These are phyloP conservation scores for Raja brachyura DNA, from an alignment of 2,113 vertebrate species.

Conservation along the genomic window DNA sequence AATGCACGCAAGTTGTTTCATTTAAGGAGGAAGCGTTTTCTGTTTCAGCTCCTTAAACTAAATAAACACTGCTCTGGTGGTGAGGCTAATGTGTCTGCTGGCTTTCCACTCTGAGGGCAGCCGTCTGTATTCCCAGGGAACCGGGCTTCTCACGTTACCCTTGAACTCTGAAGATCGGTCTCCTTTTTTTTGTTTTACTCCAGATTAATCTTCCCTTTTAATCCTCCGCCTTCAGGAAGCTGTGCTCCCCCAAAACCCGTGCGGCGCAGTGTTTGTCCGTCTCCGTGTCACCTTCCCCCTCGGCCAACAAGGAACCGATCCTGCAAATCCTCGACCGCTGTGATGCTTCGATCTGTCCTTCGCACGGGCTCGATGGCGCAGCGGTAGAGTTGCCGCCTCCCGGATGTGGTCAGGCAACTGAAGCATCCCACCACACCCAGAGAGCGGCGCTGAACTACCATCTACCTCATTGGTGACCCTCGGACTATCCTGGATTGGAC, in stretches of 20 bases:
- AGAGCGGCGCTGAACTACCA: too few species aligned
- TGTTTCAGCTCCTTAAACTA: constrained; percentile 50
- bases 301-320: too few species aligned
- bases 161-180: constrained; percentile 49
- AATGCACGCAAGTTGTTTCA: not conserved
- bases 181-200: constrained; percentile 56
- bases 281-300: too few species aligned
- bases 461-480: too few species aligned
- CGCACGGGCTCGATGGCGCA: too few species aligned
- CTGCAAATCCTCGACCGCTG: too few species aligned
- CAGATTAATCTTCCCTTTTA: constrained; percentile 74
- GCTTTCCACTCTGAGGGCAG: constrained; percentile 52
- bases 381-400: too few species aligned
- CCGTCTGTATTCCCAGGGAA: constrained; percentile 55
- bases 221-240: constrained; percentile 69
- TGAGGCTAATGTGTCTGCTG: constrained; percentile 54
- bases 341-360: too few species aligned
- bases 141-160: constrained; percentile 59
- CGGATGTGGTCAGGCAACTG: too few species aligned
- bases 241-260: constrained; percentile 52
- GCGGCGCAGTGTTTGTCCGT: too few species aligned
- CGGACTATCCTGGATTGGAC: too few species aligned
- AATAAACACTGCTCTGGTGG: constrained; percentile 50
- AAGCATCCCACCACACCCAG: too few species aligned
- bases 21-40: constrained; percentile 40